phyloP scores from a whole-genome alignment of 2,888 invertebrate species.

The Meghimatium bilineatum region DNA sequence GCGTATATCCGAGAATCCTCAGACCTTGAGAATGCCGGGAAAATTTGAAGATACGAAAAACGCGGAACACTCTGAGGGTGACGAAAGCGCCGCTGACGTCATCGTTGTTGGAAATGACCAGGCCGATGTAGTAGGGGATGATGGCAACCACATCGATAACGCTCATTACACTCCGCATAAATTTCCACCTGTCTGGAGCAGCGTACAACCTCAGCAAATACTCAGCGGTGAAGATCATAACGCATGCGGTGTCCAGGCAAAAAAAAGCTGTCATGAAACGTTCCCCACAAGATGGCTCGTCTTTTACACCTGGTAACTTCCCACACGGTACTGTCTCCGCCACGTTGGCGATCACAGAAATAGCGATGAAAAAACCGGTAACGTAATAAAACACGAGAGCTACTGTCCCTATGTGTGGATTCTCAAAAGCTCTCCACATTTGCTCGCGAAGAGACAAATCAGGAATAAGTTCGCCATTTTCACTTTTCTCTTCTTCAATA shows the following conservation, averaged over 20 bases:
- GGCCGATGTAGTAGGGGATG: conserved; percentile 98
- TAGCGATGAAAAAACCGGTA: conserved; percentile 99
- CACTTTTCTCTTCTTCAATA: conserved; percentile 87
- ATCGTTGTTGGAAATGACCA: conserved; percentile 97
- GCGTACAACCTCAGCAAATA: conserved; percentile 94
- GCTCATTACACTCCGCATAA: conserved; percentile 98
- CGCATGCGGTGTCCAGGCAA: conserved; percentile 99
- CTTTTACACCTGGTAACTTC: conserved; percentile 80
- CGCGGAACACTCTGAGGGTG: conserved; percentile 97
- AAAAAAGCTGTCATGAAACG: conserved; percentile 95
- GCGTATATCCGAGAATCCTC: conserved; percentile 98
- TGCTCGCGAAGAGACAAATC: conserved; percentile 82
- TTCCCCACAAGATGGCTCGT: conserved; percentile 90
- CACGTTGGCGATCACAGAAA: conserved; percentile 99
- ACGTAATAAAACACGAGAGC: conserved; percentile 99
- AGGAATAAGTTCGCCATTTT: conserved; percentile 83
- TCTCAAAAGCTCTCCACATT: conserved; percentile 99
- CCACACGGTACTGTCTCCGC: conserved; percentile 98
- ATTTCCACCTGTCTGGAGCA: conserved; percentile 98
- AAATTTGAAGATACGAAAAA: conserved; percentile 99
- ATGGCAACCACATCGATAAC: conserved; percentile 99
- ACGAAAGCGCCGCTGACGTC: conserved; percentile 99
- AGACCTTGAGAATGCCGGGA: conserved; percentile 99
- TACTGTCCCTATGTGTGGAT: conserved; percentile 97
- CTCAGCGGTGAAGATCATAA: conserved; percentile 99